Conservation (phyloP, 2,888 invertebrate species). For the Megastigmus dorsalis region DNA sequence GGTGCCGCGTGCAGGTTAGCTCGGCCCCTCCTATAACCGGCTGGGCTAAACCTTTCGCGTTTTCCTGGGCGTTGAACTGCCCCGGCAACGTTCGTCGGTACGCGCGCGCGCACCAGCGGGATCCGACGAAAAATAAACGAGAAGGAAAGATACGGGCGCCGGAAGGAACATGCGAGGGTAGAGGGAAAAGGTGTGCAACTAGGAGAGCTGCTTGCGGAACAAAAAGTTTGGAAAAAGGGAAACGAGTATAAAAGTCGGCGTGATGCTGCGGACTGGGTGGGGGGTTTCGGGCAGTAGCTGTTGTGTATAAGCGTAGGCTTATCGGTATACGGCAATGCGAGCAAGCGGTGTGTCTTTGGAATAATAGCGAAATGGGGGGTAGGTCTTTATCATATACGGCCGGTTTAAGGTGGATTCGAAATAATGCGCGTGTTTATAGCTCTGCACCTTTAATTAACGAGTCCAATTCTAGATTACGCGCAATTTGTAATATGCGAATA, state of each 20-base stretch:
- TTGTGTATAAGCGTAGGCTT: no score
- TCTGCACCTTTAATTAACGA: no score
- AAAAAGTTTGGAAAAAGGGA: not conserved
- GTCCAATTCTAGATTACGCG: no score
- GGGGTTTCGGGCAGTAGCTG: not conserved
- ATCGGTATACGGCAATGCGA: no score
- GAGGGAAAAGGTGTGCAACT: no score
- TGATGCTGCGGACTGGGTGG: not conserved
- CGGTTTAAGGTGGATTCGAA: no score
- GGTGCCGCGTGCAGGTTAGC: not conserved
- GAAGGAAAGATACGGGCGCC: not conserved
- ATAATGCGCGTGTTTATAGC: no score
- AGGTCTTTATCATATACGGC: no score
- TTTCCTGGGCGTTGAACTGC: not conserved
- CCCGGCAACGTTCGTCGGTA: not conserved
- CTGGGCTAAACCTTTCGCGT: slow-evolving; percentile 1
- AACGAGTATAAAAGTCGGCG: not conserved
- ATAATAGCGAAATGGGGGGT: no score
- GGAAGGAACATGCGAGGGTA: not conserved
- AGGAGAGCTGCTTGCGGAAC: not conserved
- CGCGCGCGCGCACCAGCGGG: no score
- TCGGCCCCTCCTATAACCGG: not conserved
- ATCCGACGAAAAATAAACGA: slow-evolving; percentile 4
- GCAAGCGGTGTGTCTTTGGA: no score
- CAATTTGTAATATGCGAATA: no score